These are phyloP conservation scores for Sinhomidia bicolor DNA, from an alignment of 2,888 invertebrate genomes.

Conservation along the genomic window DNA sequence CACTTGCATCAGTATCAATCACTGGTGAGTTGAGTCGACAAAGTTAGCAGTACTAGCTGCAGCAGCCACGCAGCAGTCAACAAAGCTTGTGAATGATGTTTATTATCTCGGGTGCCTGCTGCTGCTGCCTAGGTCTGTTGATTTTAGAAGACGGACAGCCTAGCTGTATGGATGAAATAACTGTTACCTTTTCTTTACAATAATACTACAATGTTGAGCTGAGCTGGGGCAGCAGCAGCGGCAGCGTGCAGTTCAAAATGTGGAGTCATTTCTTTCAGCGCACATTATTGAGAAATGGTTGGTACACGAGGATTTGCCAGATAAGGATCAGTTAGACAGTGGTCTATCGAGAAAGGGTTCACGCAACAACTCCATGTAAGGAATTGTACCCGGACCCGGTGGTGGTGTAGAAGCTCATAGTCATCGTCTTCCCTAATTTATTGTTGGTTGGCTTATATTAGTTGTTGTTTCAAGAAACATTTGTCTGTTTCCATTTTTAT, in stretches of 20 bases:
- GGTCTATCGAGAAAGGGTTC: neutral
- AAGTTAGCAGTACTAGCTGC: neutral
- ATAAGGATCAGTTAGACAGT: neutral
- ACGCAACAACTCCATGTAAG: neutral
- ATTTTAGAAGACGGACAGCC: neutral
- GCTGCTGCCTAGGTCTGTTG: too few relatives aligned
- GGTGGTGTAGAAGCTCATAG: neutral
- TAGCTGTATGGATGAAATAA: neutral
- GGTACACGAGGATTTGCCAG: neutral
- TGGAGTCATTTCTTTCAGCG: neutral
- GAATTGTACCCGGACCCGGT: neutral
- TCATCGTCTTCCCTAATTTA: neutral
- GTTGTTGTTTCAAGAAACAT: neutral
- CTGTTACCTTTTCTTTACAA: slow-evolving; percentile 23
- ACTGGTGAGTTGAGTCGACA: neutral
- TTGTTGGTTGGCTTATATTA: neutral
- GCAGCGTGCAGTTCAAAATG: neutral
- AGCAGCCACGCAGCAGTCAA: neutral
- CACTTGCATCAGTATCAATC: slow-evolving; percentile 40
- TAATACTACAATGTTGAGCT: neutral
- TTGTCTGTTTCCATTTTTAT: slow-evolving; percentile 9
- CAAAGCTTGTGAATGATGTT: slow-evolving; percentile 11
- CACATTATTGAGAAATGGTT: neutral
- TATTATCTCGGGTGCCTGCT: neutral
- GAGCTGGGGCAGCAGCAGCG: neutral